Evolutionary conservation across 2,888 invertebrate genomes (phyloP).

Genomic region (Drosophila emarginata): DNA sequence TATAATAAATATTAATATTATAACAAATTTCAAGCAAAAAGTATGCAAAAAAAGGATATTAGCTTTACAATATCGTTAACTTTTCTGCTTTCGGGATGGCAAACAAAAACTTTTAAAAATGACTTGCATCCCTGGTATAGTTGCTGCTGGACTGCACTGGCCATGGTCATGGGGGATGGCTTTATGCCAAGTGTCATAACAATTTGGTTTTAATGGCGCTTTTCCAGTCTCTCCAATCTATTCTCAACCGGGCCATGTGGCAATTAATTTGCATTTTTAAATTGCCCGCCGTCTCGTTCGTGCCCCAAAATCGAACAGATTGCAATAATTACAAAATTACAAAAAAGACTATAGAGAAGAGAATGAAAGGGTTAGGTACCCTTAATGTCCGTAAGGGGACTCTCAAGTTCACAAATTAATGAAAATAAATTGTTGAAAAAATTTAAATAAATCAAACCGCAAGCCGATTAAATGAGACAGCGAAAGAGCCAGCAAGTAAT

Average conservation of each 20-base stretch:
- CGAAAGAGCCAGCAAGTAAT: conserved; percentile 66
- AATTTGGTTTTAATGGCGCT: conserved; percentile 70
- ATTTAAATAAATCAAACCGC: conserved; percentile 73
- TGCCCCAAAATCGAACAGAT: conserved; percentile 77
- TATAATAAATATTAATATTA: too few relatives aligned
- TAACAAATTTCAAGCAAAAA: too few relatives aligned
- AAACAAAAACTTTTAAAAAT: too few relatives aligned
- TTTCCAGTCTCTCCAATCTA: conserved; percentile 3
- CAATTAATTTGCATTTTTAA: conserved; percentile 82
- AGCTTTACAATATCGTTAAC: too few relatives aligned
- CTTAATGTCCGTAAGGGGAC: conserved; percentile 61
- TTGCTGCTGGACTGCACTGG: too few relatives aligned
- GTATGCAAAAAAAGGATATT: too few relatives aligned
- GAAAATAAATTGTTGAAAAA: conserved; percentile 76
- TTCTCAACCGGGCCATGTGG: conserved; percentile 67
- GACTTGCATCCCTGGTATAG: too few relatives aligned
- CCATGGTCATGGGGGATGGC: conserved; percentile 5
- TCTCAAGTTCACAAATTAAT: conserved; percentile 76
- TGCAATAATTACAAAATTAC: conserved; percentile 76
- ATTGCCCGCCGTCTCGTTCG: conserved; percentile 60
- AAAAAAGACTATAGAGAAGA: conserved; percentile 28
- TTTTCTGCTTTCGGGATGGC: too few relatives aligned
- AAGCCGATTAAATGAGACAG: conserved; percentile 60
- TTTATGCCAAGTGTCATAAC: conserved; percentile 61
- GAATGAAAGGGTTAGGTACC: conserved; percentile 52